phyloP scores from a whole-genome alignment of 2,113 vertebrate species.

The Notechis scutatus region DNA sequence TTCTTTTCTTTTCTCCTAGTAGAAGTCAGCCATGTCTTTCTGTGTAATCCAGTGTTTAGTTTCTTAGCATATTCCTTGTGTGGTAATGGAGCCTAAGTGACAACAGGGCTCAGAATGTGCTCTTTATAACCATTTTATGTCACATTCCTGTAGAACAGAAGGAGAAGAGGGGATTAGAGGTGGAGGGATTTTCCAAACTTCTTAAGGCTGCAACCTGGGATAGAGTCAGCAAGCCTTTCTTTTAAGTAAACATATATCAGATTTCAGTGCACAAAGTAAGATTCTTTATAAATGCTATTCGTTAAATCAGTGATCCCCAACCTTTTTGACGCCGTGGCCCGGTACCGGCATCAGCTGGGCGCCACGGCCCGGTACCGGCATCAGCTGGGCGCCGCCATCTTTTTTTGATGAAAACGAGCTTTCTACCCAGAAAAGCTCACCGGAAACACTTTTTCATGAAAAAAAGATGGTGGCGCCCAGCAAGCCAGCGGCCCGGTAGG shows the following conservation, averaged over 20 bases:
- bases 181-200: neutral
- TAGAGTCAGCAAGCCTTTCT: neutral
- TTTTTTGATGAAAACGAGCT: too few species aligned
- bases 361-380: too few species aligned
- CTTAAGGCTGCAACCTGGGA: neutral
- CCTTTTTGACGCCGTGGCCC: too few species aligned
- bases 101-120: conserved; percentile 73
- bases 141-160: conserved; percentile 34
- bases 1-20: conserved; percentile 47
- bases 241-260: neutral
- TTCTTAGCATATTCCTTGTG: conserved; percentile 59
- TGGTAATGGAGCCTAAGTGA: conserved; percentile 67
- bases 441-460: too few species aligned
- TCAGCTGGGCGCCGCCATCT: too few species aligned
- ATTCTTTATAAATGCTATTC: conserved; percentile 39
- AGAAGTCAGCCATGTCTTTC: conserved; percentile 61
- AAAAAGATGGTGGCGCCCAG: too few species aligned
- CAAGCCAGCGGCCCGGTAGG: too few species aligned
- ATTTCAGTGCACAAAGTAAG: neutral
- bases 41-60: conserved; percentile 64
- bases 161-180: too few species aligned
- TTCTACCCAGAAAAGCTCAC: too few species aligned
- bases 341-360: too few species aligned
- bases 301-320: too few species aligned
- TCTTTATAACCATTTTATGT: conserved; percentile 61